Base-by-base conservation (phyloP, 2,888 invertebrate species). In the Chymomyza amoena region DNA sequence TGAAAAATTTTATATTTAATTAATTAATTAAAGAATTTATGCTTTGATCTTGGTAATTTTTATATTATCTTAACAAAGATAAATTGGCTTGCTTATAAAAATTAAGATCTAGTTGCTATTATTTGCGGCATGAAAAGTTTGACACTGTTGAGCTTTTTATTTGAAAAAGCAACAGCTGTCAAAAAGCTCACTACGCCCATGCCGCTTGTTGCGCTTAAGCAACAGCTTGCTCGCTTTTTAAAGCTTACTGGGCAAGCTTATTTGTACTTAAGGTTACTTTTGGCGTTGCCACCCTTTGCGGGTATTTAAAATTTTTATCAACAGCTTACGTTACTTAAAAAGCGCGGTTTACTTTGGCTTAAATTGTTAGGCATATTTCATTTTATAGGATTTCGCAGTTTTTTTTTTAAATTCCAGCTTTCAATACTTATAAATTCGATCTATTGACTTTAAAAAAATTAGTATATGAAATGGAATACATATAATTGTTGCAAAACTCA, bases 131-230 rank as follows among this genome's bases (percentile, higher is more conserved):
- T 2, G 2, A 16, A 72, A 80, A 70, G 60, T 56, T 69, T 45
- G 1, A 2, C 25, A 2, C 36, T 36, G 6, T 7, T 18, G 6
- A 86, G 88, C 87, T 83, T 61, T 7, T 6, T 0, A 0, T 45
- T 45, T 32, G 7, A 7, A 25, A 15, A 61, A 80, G 74, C 82
- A 86, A 87, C 82, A 82, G 82, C 82, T 82, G 88, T 28, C 73
- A 63, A 84, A 81, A 75, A 73, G 71, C 32, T 25, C 64, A 57
- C 64, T 61, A 66, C 13, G 68, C 68, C 70, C 56, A 68, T 67
- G 65, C 57, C 66, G 67, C 66, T 70, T 70, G 71, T 66, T 74
- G 65, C 70, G 73, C 73, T 67, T 68, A 69, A 70, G 66, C 79
- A 70, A 20, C 20, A 60, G 13, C 61, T 73, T 25, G 36, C n/a